Evolutionary conservation across 2,888 invertebrate species (phyloP), one percentile per base, ranked within the genome.

Genomic region (Agriopis marginaria): DNA sequence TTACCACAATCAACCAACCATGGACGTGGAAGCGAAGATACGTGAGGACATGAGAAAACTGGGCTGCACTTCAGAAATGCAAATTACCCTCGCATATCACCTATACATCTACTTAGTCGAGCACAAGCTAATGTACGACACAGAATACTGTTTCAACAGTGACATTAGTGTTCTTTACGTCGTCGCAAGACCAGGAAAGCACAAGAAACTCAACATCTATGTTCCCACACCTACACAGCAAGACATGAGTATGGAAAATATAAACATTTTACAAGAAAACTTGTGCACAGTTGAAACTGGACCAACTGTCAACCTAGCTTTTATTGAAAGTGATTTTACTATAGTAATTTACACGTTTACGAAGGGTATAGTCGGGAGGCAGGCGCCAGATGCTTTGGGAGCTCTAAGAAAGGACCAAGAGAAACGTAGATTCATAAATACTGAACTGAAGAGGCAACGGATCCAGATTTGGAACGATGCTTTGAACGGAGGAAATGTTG

Each of bases 81-180:
- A 94, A 79, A 88, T 94, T 55, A 78, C 91, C 3, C 81, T 94
- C 4, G 91, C 94, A 0, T 93, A 88, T 69, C 87, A 90, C 63
- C 78, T 94, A 11, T 94, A 93, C 76, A 84, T 93, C 11, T 84
- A 93, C 75, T 85, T 94, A 66, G 87, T 93, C 0, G 94, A 94
- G 72, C 88, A 91, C 59, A 92, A 92, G 79, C 80, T 90, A 0
- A 94, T 94, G 94, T 91, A 93, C 75, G 94, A 94, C 66, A 91
- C 92, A 0, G 92, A 93, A 78, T 94, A 94, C 72, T 91, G 89
- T 54, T 94, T 88, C 73, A 93, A 94, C 70, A 90, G 85, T 66
- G 93, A 94, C 56, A 85, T 94, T 54, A 89, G 92, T 61, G 88
- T 89, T 0, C 77, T 94, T 1, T 94, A 94, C 71, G 84, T 94